Percentiles rank a stretch among this genome's conserved stretches.
These are phyloP conservation scores for Piprites chloris DNA, from an alignment of 2,113 vertebrate species.

Conservation along the genomic window DNA sequence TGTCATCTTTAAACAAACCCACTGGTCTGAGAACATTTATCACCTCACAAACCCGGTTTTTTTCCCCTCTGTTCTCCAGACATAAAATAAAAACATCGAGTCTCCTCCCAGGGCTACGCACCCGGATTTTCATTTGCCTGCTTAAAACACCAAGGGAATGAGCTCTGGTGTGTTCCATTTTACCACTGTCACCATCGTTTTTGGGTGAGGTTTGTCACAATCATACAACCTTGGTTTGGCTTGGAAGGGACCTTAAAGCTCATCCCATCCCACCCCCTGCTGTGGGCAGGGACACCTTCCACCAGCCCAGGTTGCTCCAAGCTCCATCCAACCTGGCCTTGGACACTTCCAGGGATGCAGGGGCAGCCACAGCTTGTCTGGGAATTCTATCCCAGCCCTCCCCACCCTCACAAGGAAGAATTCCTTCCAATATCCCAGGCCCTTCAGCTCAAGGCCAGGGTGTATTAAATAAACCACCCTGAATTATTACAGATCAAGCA, in stretches of 20 bases:
- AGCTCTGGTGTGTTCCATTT: neutral
- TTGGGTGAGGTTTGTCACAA: neutral
- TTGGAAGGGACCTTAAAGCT: fast-evolving
- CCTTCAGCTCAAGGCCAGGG: neutral
- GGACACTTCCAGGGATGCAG: neutral
- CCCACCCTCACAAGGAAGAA: neutral
- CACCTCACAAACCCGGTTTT: neutral
- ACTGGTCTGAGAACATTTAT: neutral
- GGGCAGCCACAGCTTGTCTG: neutral
- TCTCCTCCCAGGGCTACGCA: neutral
- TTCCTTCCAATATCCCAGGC: fast-evolving
- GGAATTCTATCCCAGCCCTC: neutral
- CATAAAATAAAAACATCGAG: neutral
- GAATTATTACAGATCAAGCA: neutral
- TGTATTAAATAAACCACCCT: neutral
- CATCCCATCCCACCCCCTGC: neutral
- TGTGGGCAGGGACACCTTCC: neutral
- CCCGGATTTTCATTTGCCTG: neutral
- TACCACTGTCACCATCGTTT: neutral
- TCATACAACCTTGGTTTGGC: neutral
- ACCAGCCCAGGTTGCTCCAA: neutral
- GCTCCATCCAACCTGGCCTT: neutral
- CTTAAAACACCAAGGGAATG: neutral
- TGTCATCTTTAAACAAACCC: neutral
- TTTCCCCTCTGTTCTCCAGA: neutral